Percentiles rank a stretch among this genome's conserved stretches.
Evolutionary conservation across 2,113 vertebrate genomes (phyloP).

Genomic region (Rhinoderma darwinii): DNA sequence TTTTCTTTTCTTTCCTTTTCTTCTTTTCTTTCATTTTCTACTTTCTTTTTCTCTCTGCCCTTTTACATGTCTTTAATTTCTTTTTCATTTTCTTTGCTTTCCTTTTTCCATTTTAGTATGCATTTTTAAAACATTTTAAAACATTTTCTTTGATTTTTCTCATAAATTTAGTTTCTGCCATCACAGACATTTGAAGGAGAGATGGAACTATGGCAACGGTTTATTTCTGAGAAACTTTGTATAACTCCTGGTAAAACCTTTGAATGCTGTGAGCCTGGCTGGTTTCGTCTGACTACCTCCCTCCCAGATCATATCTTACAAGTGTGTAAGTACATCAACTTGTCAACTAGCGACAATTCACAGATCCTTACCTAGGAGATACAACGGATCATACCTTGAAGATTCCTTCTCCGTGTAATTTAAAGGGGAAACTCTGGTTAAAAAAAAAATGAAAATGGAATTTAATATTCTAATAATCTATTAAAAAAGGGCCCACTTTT

Average conservation of each 20-base stretch:
- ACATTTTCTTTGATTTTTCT: not conserved
- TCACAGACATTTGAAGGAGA: conserved; percentile 64
- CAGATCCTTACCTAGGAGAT: not conserved
- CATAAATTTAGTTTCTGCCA: conserved; percentile 49
- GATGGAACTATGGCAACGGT: conserved; percentile 63
- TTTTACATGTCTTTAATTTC: not conserved
- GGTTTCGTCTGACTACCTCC: conserved; percentile 64
- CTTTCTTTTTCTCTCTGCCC: not conserved
- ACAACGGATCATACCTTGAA: not conserved
- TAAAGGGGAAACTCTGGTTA: no score
- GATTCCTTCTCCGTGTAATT: no score
- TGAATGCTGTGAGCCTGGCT: conserved; percentile 63
- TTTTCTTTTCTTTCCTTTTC: not conserved
- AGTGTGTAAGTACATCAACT: conserved; percentile 55
- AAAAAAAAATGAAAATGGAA: no score
- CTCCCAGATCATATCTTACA: conserved; percentile 57
- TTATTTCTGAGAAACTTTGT: conserved; percentile 62
- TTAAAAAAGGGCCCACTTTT: no score
- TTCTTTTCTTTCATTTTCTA: not conserved
- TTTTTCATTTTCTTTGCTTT: no score
- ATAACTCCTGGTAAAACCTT: conserved; percentile 64
- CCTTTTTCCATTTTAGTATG: no score
- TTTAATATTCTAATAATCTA: no score
- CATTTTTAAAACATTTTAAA: no score
- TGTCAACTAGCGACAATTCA: no score